phyloP scores from a whole-genome alignment of 1,140 invertebrate species.

The Bombus confusus region DNA sequence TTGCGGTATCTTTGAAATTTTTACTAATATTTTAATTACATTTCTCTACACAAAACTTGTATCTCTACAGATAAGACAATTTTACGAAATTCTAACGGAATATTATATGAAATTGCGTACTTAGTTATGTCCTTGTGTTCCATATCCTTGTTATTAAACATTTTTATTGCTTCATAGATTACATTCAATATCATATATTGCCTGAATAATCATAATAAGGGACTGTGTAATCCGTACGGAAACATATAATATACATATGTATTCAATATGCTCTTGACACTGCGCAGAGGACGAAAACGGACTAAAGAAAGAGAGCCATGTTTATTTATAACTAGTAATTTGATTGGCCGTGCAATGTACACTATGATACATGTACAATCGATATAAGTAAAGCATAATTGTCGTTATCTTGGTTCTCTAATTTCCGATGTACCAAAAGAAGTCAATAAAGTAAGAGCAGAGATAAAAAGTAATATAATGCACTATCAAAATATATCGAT shows the following conservation, averaged over 20 bases:
- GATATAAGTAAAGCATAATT: conserved; percentile 44
- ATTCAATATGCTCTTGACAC: conserved; percentile 39
- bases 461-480: not conserved
- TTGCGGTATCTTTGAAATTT: not conserved
- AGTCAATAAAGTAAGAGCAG: not conserved
- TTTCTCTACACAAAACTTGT: not conserved
- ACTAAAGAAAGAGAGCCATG: conserved; percentile 52
- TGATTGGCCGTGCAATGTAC: conserved; percentile 54
- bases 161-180: not conserved
- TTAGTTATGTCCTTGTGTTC: not conserved
- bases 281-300: conserved; percentile 47
- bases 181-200: conserved; percentile 9
- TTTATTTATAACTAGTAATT: conserved; percentile 65
- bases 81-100: not conserved
- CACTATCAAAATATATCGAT: not conserved
- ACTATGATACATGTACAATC: conserved; percentile 37
- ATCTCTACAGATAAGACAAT: not conserved
- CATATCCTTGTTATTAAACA: not conserved
- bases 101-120: not conserved
- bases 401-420: conserved; percentile 26
- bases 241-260: not conserved
- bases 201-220: not conserved
- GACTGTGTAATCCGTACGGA: not conserved
- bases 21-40: not conserved
- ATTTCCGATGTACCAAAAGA: not conserved